These are phyloP conservation scores for Lamellibrachia columna DNA, from an alignment of 2,888 invertebrate species.

Conservation along the genomic window DNA sequence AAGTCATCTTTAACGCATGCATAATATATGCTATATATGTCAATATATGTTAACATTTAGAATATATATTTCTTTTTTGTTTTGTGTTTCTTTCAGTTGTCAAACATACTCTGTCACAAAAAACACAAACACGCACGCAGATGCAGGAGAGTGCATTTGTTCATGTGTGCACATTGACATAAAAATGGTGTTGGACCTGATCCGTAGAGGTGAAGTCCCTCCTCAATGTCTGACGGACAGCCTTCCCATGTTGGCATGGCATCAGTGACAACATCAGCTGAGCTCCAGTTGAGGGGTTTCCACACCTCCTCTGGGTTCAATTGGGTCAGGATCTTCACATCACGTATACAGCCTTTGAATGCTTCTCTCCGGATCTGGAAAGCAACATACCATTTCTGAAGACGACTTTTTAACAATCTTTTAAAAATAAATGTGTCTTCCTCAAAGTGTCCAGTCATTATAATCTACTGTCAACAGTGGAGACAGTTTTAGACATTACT, in stretches of 20 bases:
- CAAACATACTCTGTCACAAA: neutral
- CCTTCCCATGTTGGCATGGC: conserved; percentile 63
- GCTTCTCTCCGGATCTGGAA: conserved; percentile 45
- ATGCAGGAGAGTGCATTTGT: neutral
- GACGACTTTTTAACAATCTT: neutral
- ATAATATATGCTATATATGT: neutral
- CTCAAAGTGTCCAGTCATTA: no score
- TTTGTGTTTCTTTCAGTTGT: neutral
- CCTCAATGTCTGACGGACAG: conserved; percentile 57
- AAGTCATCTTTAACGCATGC: neutral
- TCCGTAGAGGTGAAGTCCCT: conserved; percentile 31
- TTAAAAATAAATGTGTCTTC: no score
- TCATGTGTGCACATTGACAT: neutral
- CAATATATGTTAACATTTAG: neutral
- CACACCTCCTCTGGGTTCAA: conserved; percentile 55
- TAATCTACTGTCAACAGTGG: no score
- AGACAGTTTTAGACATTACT: no score
- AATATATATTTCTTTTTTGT: neutral
- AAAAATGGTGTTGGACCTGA: neutral
- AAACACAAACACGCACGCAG: neutral
- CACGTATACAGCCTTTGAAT: conserved; percentile 61
- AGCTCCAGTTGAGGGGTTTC: conserved; percentile 56
- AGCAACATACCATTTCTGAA: neutral
- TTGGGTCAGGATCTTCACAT: conserved; percentile 58
- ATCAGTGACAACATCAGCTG: conserved; percentile 50